These are phyloP conservation scores for Drosophila tripunctata DNA, from an alignment of 2,888 invertebrate genomes.

Conservation along the genomic window DNA sequence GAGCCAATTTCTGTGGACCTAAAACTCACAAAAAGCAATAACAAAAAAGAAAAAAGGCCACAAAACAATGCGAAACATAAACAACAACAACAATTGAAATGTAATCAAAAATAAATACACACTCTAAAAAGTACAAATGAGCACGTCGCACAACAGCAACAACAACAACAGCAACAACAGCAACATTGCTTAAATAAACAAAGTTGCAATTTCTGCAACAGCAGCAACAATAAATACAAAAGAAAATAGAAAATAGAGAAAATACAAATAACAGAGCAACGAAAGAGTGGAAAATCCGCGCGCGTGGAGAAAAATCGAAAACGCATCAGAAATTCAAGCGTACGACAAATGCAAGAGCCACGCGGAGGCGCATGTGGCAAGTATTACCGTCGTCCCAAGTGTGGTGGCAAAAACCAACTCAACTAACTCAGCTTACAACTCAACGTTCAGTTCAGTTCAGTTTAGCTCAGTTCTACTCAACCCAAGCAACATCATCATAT, in stretches of 20 bases:
- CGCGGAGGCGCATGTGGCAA: not conserved
- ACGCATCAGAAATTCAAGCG: conserved; percentile 73
- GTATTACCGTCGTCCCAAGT: conserved; percentile 17
- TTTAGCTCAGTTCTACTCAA: no score
- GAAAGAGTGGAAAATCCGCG: conserved; percentile 24
- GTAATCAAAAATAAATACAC: conserved; percentile 74
- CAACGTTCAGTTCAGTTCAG: no score
- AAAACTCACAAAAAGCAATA: no score
- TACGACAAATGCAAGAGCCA: conserved; percentile 18
- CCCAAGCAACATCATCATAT: conserved; percentile 35
- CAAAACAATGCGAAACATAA: conserved; percentile 25
- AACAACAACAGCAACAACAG: conserved; percentile 19
- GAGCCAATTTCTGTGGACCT: conserved; percentile 51
- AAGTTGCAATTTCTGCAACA: conserved; percentile 65
- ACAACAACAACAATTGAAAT: conserved; percentile 45
- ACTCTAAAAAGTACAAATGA: conserved; percentile 41
- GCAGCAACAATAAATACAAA: conserved; percentile 54
- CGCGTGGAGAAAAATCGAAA: conserved; percentile 71
- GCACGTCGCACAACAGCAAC: conserved; percentile 29
- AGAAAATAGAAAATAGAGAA: conserved; percentile 47
- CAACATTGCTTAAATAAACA: conserved; percentile 64
- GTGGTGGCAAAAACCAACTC: conserved; percentile 16
- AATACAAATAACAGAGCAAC: conserved; percentile 10
- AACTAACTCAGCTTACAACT: no score
- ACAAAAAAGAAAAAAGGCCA: conserved; percentile 11